These are phyloP conservation scores for Cecidostiba fungosa DNA, from an alignment of 2,888 invertebrate genomes.

Conservation along the genomic window DNA sequence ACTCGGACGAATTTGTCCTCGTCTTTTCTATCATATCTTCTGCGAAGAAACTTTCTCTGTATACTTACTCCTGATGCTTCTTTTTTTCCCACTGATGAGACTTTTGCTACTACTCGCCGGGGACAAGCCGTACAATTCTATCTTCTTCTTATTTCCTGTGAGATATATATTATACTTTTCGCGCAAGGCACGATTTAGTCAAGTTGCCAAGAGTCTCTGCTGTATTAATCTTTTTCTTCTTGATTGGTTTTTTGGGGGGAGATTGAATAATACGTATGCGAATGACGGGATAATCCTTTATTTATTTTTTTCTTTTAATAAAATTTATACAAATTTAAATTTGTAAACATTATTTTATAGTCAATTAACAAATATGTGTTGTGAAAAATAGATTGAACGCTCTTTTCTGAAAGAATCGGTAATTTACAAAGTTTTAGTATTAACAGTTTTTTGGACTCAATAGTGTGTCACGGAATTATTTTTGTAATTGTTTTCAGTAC, in stretches of 20 bases:
- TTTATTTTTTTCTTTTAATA: neutral
- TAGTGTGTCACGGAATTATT: no score
- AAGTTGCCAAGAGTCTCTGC: no score
- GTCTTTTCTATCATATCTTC: neutral
- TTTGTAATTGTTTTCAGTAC: no score
- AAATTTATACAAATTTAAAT: neutral
- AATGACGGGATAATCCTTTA: neutral
- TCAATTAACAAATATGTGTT: neutral
- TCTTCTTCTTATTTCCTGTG: no score
- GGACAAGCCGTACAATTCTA: neutral
- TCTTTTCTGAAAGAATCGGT: no score
- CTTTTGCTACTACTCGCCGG: neutral
- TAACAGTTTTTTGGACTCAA: no score
- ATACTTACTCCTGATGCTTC: neutral
- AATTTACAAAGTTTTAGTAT: no score
- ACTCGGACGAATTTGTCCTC: conserved; percentile 36
- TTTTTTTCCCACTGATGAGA: conserved; percentile 18
- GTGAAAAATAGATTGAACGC: no score
- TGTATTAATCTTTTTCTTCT: neutral
- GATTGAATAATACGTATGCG: no score
- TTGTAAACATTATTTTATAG: neutral
- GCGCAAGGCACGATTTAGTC: neutral
- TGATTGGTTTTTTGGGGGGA: no score
- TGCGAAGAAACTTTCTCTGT: neutral
- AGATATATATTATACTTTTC: neutral